These are phyloP conservation scores for Eristalinus aeneus DNA, from an alignment of 2,888 invertebrate genomes.

Conservation along the genomic window DNA sequence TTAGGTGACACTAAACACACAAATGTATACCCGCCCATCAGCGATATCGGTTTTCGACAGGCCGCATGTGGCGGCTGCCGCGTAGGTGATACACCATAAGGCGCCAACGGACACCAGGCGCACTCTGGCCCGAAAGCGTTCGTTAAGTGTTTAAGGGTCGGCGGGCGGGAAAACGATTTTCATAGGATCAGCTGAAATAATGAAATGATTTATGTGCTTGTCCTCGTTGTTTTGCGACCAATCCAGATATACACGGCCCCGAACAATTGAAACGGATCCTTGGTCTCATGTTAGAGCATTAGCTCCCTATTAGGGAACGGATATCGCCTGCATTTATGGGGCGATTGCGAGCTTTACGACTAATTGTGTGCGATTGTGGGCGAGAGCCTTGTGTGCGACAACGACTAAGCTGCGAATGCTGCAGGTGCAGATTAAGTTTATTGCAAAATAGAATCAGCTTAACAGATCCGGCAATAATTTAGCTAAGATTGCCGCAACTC, in stretches of 20 bases:
- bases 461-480: background rate
- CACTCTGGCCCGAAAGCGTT: constrained; percentile 1
- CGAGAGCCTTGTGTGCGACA: background rate
- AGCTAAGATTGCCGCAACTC: background rate
- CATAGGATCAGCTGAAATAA: constrained; percentile 59
- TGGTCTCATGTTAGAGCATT: constrained; percentile 28
- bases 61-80: constrained; percentile 22
- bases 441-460: background rate
- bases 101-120: constrained; percentile 14
- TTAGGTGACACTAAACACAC: constrained; percentile 34
- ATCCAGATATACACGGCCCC: background rate
- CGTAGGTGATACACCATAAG: constrained; percentile 44
- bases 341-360: constrained; percentile 6
- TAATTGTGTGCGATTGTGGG: constrained; percentile 1
- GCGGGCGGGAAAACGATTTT: constrained; percentile 40
- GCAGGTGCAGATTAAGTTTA: background rate
- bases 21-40: constrained; percentile 11
- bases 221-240: constrained; percentile 26
- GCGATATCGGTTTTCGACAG: constrained; percentile 29
- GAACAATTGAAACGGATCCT: constrained; percentile 47
- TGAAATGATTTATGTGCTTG: constrained; percentile 62
- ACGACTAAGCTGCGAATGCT: background rate
- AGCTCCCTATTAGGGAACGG: constrained; percentile 52
- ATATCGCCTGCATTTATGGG: constrained; percentile 23
- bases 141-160: constrained; percentile 32